These are phyloP conservation scores for Platyrinchus mystaceus DNA, from an alignment of 2,797 vertebrate genomes.

Conservation along the genomic window DNA sequence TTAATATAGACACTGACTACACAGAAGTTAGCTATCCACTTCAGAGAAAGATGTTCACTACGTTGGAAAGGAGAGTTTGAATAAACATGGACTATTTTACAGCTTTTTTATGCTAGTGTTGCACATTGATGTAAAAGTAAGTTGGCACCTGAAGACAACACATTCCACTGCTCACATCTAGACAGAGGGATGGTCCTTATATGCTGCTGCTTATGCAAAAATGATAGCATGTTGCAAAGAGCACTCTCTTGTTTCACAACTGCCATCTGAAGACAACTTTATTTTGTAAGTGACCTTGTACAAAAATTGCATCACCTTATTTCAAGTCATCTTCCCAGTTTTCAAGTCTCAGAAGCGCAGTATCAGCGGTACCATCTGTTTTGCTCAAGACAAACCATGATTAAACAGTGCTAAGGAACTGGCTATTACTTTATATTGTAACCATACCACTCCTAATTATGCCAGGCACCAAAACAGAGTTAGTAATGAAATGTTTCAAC, in stretches of 20 bases:
- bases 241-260: not conserved
- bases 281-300: not conserved
- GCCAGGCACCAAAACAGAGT: not conserved
- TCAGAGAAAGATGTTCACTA: not conserved
- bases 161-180: not conserved
- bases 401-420: not conserved
- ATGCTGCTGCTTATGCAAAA: not conserved
- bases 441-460: not conserved
- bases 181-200: not conserved
- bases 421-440: not conserved
- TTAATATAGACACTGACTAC: not conserved
- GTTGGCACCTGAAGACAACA: not conserved
- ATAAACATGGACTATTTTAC: not conserved
- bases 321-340: not conserved
- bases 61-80: not conserved
- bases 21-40: not conserved
- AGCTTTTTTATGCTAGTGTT: not conserved
- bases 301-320: slow-evolving; percentile 29
- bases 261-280: not conserved
- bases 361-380: not conserved
- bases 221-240: not conserved
- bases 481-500: not conserved
- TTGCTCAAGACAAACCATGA: not conserved
- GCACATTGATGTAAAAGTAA: not conserved
- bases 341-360: not conserved